phyloP scores from a whole-genome alignment of 2,797 vertebrate species.

The Crax fasciolata region DNA sequence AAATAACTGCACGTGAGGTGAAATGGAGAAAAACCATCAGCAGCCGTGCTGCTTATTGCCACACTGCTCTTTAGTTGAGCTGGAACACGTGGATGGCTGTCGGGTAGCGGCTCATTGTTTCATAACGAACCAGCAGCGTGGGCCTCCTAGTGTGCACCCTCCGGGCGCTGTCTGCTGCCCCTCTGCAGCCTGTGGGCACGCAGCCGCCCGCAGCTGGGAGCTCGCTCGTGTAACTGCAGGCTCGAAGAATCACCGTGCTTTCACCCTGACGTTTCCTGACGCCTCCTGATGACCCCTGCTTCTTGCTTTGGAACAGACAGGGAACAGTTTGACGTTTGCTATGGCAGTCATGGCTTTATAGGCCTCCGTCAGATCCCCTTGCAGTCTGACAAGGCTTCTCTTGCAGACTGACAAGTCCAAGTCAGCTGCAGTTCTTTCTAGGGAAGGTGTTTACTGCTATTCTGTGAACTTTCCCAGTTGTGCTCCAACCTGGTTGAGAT shows the following conservation, averaged over 20 bases:
- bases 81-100: background rate
- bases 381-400: background rate
- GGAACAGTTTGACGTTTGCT: background rate
- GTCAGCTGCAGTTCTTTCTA: background rate
- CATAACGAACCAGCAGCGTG: too few species aligned
- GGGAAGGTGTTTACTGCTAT: background rate
- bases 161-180: background rate
- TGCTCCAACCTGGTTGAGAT: background rate
- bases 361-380: background rate
- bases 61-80: background rate
- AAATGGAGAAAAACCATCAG: background rate
- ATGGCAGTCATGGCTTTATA: background rate
- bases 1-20: background rate
- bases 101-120: too few species aligned
- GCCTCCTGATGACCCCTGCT: background rate
- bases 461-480: background rate
- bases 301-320: background rate
- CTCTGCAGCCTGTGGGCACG: background rate
- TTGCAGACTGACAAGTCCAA: background rate
- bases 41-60: background rate
- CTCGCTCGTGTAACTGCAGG: background rate
- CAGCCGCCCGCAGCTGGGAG: background rate
- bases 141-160: too few species aligned
- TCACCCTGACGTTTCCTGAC: background rate
- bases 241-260: background rate